Evolutionary conservation across 2,113 vertebrate species (phyloP).

Genomic region (Rhabdornis inornatus): DNA sequence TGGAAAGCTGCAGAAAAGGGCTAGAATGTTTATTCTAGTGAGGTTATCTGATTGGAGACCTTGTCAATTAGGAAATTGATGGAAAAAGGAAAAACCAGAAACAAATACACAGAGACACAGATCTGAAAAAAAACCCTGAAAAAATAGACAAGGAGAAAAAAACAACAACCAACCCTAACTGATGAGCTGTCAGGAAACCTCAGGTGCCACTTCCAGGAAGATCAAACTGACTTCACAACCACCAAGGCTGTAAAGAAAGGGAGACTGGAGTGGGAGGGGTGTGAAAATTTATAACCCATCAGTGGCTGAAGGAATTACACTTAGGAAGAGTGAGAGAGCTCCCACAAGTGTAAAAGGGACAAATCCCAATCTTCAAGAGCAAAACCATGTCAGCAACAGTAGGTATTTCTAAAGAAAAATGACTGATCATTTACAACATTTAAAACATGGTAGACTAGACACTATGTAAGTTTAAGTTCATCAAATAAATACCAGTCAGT

Average conservation of each 20-base stretch:
- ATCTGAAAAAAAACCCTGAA: background rate
- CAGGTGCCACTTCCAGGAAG: background rate
- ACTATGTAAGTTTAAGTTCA: background rate
- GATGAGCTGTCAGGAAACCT: background rate
- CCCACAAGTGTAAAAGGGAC: background rate
- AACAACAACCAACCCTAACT: background rate
- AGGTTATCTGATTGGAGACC: background rate
- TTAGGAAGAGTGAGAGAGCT: background rate
- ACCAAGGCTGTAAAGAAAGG: background rate
- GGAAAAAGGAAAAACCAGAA: background rate
- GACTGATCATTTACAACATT: background rate
- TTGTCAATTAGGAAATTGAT: background rate
- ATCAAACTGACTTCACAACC: background rate
- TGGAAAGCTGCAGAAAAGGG: background rate
- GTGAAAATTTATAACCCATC: background rate
- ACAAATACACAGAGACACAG: background rate
- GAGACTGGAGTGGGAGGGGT: background rate
- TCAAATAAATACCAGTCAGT: background rate
- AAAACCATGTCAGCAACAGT: background rate
- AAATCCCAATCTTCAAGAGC: background rate
- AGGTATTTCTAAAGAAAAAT: background rate
- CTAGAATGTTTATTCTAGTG: background rate
- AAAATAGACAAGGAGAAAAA: background rate
- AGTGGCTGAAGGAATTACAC: background rate
- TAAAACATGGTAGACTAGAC: background rate